Evolutionary conservation across 2,888 invertebrate genomes (phyloP).

Genomic region (Stenotaenia linearis): DNA sequence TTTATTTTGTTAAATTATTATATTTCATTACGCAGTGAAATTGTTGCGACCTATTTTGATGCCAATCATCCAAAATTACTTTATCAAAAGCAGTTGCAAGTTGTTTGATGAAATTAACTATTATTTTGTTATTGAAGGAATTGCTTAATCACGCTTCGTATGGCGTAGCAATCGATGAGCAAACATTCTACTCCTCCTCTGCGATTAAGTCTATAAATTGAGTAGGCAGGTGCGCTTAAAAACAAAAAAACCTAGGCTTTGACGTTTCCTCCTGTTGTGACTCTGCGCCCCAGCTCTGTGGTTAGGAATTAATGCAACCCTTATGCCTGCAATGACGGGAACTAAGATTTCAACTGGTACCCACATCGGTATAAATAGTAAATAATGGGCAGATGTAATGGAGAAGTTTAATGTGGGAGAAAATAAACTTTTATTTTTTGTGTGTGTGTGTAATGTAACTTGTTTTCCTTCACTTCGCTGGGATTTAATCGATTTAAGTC

Average conservation of each 20-base stretch:
- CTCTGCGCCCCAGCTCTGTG: neutral
- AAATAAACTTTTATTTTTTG: too few relatives aligned
- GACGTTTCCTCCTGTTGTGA: slow-evolving; percentile 26
- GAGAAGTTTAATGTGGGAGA: too few relatives aligned
- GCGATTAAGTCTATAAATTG: slow-evolving; percentile 19
- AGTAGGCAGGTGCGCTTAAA: neutral
- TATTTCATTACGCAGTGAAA: neutral
- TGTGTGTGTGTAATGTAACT: too few relatives aligned
- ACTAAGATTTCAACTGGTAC: neutral
- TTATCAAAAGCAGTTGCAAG: neutral
- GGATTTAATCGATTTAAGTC: too few relatives aligned
- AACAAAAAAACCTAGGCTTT: neutral
- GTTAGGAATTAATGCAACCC: neutral
- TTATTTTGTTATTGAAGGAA: neutral
- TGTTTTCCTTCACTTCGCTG: too few relatives aligned
- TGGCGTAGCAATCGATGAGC: slow-evolving; percentile 5
- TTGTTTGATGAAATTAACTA: too few relatives aligned
- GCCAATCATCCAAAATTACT: neutral
- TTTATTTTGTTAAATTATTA: neutral
- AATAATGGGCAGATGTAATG: neutral
- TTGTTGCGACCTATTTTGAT: neutral
- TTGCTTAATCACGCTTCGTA: slow-evolving; percentile 14
- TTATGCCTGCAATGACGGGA: neutral
- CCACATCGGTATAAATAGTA: neutral
- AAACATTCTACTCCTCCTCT: slow-evolving; percentile 8